A percentile compares a stretch with the other conserved stretches of the same genome.
These are phyloP conservation scores for Nymphalis urticae DNA, from an alignment of 2,888 invertebrate species.

Conservation along the genomic window DNA sequence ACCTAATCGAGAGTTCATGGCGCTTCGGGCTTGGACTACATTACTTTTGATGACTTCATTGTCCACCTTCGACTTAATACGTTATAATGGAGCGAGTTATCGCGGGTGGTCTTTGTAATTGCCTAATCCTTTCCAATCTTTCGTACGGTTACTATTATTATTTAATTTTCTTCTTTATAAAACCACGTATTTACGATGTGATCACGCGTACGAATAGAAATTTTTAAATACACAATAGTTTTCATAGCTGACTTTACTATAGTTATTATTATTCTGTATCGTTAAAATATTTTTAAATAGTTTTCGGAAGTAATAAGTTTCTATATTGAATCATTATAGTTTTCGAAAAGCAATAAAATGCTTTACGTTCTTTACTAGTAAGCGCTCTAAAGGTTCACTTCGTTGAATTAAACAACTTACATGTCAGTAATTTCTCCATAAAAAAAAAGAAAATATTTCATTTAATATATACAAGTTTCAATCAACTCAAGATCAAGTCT, in stretches of 20 bases:
- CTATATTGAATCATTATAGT: conserved; percentile 16
- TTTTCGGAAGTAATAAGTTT: conserved; percentile 16
- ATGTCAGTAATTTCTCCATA: not conserved
- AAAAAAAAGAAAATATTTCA: not conserved
- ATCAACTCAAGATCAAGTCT: too few relatives aligned
- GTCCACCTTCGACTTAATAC: conserved; percentile 65
- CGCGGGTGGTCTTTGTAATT: conserved; percentile 75
- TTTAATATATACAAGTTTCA: not conserved
- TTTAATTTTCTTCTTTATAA: not conserved
- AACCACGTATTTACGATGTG: not conserved
- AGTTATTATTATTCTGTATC: conserved; percentile 1
- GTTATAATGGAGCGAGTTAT: conserved; percentile 60
- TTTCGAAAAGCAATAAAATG: conserved; percentile 4
- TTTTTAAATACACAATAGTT: not conserved
- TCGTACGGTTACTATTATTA: not conserved
- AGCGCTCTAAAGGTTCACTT: not conserved
- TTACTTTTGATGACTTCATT: conserved; percentile 72
- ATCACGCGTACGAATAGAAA: not conserved
- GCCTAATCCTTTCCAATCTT: conserved; percentile 7
- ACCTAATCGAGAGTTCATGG: conserved; percentile 24
- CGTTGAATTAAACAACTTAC: not conserved
- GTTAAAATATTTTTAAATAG: conserved; percentile 12
- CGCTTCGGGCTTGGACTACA: conserved; percentile 37
- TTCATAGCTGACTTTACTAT: conserved; percentile 10
- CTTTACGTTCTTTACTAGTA: not conserved